Evolutionary conservation across 2,888 invertebrate genomes (phyloP).

Genomic region (Calameuta filiformis): DNA sequence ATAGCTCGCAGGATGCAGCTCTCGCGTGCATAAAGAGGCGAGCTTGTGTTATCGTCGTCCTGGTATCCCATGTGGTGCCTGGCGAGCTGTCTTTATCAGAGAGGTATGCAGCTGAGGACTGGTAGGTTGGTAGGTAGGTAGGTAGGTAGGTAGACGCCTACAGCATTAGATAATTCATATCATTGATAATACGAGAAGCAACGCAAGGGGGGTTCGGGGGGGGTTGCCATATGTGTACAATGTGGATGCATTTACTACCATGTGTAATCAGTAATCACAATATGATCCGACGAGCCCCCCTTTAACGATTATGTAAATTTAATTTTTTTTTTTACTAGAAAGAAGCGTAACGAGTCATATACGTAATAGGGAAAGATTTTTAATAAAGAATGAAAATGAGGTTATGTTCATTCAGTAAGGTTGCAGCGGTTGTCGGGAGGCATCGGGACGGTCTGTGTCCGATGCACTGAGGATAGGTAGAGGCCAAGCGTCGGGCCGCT

Average conservation of each 20-base stretch:
- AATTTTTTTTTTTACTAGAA: neutral
- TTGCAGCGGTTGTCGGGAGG: neutral
- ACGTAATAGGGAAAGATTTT: neutral
- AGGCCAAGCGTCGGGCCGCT: neutral
- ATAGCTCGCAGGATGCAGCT: conserved; percentile 17
- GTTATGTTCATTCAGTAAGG: neutral
- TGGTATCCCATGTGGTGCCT: conserved; percentile 19
- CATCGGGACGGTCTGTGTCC: neutral
- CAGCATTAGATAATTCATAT: conserved; percentile 41
- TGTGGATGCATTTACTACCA: neutral
- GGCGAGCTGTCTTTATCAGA: conserved; percentile 18
- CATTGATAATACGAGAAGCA: conserved; percentile 35
- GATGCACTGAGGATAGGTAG: neutral
- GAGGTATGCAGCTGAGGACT: conserved; percentile 7
- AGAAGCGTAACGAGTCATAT: neutral
- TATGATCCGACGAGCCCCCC: neutral
- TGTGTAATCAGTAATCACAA: neutral
- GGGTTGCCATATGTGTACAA: neutral
- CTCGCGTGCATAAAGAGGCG: conserved; percentile 30
- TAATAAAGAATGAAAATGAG: neutral
- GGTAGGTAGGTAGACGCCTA: conserved; percentile 2
- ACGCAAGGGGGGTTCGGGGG: conserved; percentile 15
- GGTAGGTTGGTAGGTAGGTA: conserved; percentile 19
- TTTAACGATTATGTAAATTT: neutral
- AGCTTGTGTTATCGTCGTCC: conserved; percentile 35